These are phyloP conservation scores for Podabrus alpinus DNA, from an alignment of 2,888 invertebrate species.

Conservation along the genomic window DNA sequence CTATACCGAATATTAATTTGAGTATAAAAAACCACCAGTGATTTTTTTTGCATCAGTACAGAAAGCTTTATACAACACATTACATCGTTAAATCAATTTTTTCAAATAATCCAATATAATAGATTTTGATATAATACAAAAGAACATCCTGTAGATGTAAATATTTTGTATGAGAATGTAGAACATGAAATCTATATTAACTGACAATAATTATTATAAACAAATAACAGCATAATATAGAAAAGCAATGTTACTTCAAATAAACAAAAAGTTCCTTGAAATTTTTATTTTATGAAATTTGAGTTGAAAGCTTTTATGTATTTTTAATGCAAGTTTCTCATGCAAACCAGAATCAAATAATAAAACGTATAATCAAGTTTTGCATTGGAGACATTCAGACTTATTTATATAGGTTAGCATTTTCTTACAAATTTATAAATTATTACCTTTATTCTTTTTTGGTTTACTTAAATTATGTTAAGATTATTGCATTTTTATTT, in stretches of 20 bases:
- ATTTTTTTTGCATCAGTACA: too few relatives aligned
- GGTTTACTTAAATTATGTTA: constrained; percentile 38
- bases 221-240: neutral
- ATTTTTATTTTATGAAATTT: neutral
- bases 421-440: constrained; percentile 35
- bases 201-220: neutral
- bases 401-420: neutral
- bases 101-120: too few relatives aligned
- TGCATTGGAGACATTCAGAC: neutral
- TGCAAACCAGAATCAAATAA: neutral
- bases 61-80: too few relatives aligned
- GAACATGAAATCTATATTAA: too few relatives aligned
- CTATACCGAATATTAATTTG: neutral
- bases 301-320: neutral
- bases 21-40: neutral
- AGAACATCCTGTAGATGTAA: too few relatives aligned
- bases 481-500: constrained; percentile 39
- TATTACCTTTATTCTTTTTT: constrained; percentile 24
- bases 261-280: neutral
- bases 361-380: neutral
- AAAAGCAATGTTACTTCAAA: neutral
- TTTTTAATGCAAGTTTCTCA: neutral
- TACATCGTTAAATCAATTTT: too few relatives aligned
- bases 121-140: too few relatives aligned
- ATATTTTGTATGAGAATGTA: too few relatives aligned